Evolutionary conservation across 2,797 vertebrate species (phyloP).

Genomic region (Cossypha caffra): DNA sequence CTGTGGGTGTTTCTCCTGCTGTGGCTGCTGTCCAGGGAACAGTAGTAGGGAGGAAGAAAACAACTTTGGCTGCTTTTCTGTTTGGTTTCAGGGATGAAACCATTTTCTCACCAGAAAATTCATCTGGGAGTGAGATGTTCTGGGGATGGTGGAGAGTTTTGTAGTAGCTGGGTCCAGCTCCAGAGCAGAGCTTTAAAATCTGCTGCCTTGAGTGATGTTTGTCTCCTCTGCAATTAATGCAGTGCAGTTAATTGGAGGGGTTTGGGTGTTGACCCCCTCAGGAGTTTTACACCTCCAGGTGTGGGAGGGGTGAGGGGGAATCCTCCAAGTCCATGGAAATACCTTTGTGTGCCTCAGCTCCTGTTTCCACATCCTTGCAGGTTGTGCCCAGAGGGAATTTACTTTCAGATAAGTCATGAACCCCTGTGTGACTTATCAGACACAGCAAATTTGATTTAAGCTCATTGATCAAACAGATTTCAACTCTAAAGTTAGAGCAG

Average conservation of each 20-base stretch:
- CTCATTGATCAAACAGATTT: not conserved
- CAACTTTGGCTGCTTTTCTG: not conserved
- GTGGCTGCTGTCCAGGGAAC: not conserved
- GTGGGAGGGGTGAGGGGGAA: not conserved
- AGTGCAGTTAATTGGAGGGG: not conserved
- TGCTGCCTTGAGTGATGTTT: not conserved
- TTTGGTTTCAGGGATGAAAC: not conserved
- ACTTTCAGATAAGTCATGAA: rapidly evolving
- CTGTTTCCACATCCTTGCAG: not conserved
- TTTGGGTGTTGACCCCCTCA: not conserved
- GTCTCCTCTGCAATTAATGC: not conserved
- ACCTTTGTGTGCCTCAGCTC: not conserved
- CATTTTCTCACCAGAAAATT: not conserved
- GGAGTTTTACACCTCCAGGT: not conserved
- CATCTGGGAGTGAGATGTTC: not conserved
- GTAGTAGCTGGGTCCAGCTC: not conserved
- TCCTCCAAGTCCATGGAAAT: rapidly evolving
- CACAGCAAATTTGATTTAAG: not conserved
- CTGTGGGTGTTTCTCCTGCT: not conserved
- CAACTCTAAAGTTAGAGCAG: not conserved
- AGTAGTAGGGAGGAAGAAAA: not conserved
- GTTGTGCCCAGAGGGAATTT: not conserved
- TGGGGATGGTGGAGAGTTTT: not conserved
- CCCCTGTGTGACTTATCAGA: not conserved
- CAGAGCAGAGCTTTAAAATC: not conserved